Conservation (phyloP, 2,797 vertebrate species). For the Sarcophilus harrisii region DNA sequence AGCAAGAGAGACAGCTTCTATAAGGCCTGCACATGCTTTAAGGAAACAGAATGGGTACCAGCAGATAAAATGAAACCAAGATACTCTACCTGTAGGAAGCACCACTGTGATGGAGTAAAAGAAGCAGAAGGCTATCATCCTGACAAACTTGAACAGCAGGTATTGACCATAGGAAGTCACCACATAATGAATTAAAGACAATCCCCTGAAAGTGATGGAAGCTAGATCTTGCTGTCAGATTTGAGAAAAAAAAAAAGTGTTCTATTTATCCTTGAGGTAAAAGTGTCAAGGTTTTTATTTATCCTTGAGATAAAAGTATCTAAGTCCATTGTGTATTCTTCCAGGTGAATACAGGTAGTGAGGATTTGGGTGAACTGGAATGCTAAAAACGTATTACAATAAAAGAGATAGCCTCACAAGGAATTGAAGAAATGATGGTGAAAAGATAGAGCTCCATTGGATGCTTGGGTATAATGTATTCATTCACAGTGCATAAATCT, state of each 20-base stretch:
- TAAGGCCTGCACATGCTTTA: background rate
- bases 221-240: background rate
- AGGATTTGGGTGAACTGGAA: too few species aligned
- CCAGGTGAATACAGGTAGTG: background rate
- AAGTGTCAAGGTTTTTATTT: too few species aligned
- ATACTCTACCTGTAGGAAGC: too few species aligned
- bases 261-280: background rate
- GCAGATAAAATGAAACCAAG: background rate
- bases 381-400: too few species aligned
- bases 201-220: background rate
- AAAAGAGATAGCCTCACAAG: too few species aligned
- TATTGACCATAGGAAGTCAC: background rate
- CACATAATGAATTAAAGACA: background rate
- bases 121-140: background rate
- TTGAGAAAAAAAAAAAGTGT: background rate
- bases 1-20: background rate
- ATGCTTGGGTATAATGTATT: too few species aligned
- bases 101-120: background rate
- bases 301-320: too few species aligned
- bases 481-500: too few species aligned
- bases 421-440: too few species aligned
- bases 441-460: too few species aligned
- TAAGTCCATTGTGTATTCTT: background rate
- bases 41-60: background rate
- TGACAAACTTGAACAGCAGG: background rate